Conservation (phyloP, 2,113 vertebrate species). For the Anarrhichthys ocellatus region DNA sequence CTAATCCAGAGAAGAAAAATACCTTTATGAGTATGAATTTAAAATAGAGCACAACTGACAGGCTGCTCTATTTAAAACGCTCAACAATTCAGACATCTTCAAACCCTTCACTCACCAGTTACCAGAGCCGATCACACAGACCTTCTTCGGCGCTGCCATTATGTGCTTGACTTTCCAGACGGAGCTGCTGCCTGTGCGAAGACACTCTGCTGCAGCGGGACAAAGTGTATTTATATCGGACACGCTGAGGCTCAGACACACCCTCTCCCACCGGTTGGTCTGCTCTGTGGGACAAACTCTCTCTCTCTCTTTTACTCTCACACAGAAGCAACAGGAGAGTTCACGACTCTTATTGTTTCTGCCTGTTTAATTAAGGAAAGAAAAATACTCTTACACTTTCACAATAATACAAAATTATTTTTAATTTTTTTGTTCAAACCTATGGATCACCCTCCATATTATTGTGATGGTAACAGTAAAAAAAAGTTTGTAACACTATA, state of each 20-base stretch:
- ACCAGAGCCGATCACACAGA: constrained; percentile 95
- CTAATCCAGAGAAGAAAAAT: background rate
- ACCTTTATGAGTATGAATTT: background rate
- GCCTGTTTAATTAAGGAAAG: too few relatives aligned
- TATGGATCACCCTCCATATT: too few relatives aligned
- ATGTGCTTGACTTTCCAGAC: constrained; percentile 38
- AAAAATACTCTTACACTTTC: too few relatives aligned
- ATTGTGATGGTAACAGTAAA: too few relatives aligned
- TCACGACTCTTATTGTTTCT: too few relatives aligned
- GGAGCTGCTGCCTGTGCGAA: constrained; percentile 42
- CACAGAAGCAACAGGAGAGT: too few relatives aligned
- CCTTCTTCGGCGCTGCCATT: constrained; percentile 84
- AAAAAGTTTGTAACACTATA: too few relatives aligned
- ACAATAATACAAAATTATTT: too few relatives aligned
- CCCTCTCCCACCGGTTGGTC: constrained; percentile 60
- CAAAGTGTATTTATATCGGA: constrained; percentile 74
- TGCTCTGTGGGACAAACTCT: constrained; percentile 9
- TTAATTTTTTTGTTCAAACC: too few relatives aligned
- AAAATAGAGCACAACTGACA: background rate
- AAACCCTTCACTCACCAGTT: constrained; percentile 89
- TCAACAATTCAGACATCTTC: background rate
- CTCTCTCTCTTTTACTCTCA: background rate
- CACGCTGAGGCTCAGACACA: constrained; percentile 45
- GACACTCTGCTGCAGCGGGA: constrained; percentile 22
- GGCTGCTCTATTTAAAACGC: background rate